Percentiles rank a stretch among this genome's conserved stretches.
Evolutionary conservation across 2,888 invertebrate species (phyloP).

Genomic region (Helicoverpa assulta): DNA sequence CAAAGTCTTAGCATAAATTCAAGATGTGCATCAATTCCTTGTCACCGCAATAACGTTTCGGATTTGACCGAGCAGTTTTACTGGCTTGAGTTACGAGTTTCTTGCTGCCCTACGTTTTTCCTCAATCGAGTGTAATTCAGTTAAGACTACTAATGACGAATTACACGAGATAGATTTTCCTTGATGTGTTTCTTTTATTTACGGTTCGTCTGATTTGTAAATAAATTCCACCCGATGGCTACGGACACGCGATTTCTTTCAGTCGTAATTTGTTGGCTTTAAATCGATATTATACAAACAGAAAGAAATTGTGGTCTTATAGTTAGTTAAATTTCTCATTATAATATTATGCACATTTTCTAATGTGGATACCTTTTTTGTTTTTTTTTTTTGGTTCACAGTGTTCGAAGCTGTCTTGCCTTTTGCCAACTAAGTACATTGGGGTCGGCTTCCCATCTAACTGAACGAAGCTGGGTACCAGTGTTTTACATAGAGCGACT

Average conservation of each 20-base stretch:
- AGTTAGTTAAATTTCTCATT: too few species aligned
- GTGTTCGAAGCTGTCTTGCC: too few species aligned
- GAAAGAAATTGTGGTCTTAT: too few species aligned
- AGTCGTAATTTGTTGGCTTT: background rate
- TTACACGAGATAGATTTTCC: conserved; percentile 39
- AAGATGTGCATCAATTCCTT: conserved; percentile 38
- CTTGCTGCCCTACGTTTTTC: conserved; percentile 34
- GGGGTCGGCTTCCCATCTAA: too few species aligned
- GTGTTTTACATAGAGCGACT: too few species aligned
- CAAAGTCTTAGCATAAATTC: conserved; percentile 37
- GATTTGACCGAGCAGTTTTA: conserved; percentile 44
- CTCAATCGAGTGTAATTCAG: conserved; percentile 40
- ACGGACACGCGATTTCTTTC: background rate
- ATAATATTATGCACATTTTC: too few species aligned
- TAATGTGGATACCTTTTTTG: too few species aligned
- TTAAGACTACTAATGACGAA: conserved; percentile 46
- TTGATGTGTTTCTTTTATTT: conserved; percentile 35
- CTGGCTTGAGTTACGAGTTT: conserved; percentile 36
- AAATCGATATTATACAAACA: too few species aligned
- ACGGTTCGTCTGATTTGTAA: conserved; percentile 20
- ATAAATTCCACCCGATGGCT: background rate
- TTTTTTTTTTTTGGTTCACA: too few species aligned
- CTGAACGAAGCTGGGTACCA: too few species aligned
- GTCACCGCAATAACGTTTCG: conserved; percentile 41
- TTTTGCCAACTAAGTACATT: too few species aligned